Conservation (phyloP, 1,140 invertebrate genomes). For the Drosophila melanica region DNA sequence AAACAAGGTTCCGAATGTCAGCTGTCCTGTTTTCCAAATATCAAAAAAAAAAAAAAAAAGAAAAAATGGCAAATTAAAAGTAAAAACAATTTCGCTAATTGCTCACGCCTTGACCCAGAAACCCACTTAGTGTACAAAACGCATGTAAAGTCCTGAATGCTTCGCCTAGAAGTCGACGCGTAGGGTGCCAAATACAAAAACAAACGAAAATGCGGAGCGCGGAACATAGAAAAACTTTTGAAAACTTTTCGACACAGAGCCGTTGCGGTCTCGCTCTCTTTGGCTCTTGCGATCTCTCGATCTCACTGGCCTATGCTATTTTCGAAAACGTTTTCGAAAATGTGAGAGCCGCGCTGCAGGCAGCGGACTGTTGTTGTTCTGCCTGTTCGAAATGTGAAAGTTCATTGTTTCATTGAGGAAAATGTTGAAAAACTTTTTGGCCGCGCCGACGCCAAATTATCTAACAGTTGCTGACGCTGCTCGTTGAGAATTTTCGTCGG, state of each 20-base stretch:
- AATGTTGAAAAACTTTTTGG: conserved; percentile 67
- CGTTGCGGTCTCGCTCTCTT: neutral
- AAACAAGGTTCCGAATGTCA: conserved; percentile 16
- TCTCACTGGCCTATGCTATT: conserved; percentile 41
- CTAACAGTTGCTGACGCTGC: conserved; percentile 60
- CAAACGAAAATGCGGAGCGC: conserved; percentile 25
- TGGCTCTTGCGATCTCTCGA: conserved; percentile 9
- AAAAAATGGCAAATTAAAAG: too few species aligned
- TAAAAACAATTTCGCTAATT: conserved; percentile 37
- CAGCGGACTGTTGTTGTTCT: conserved; percentile 19
- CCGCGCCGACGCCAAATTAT: conserved; percentile 64
- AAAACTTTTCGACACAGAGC: conserved; percentile 55
- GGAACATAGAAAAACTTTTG: conserved; percentile 50
- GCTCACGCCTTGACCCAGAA: conserved; percentile 67
- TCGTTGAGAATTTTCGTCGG: conserved; percentile 45
- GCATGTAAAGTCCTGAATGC: conserved; percentile 38
- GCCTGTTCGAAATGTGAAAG: conserved; percentile 73
- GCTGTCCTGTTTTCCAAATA: neutral
- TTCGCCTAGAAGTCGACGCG: conserved; percentile 23
- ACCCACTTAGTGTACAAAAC: conserved; percentile 52
- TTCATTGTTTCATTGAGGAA: conserved; percentile 83
- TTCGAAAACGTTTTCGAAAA: conserved; percentile 70
- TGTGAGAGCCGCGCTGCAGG: conserved; percentile 10
- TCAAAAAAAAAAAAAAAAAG: neutral
- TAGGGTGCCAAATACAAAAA: conserved; percentile 57